Conservation (phyloP, 2,888 invertebrate genomes). For the Drosophila maculinotata region DNA sequence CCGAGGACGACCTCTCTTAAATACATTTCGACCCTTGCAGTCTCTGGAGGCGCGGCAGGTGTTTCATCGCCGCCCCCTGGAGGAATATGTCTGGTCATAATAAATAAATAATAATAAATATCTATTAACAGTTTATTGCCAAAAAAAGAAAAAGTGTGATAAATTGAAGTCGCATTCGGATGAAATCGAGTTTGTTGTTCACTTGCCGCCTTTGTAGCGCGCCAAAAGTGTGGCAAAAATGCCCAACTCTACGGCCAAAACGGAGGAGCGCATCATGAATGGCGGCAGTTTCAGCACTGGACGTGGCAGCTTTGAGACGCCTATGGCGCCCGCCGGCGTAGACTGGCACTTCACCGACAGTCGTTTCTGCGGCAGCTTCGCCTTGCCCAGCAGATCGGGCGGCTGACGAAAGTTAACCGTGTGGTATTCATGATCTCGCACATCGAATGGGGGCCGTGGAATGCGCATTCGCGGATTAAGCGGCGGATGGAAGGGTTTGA, state of each 20-base stretch:
- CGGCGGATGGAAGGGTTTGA: conserved; percentile 56
- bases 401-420: conserved; percentile 37
- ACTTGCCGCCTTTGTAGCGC: conserved; percentile 27
- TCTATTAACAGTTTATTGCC: conserved; percentile 43
- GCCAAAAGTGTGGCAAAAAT: conserved; percentile 54
- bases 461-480: conserved; percentile 63
- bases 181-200: neutral
- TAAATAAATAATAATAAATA: conserved; percentile 2
- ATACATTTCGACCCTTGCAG: conserved; percentile 77
- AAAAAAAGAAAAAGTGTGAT: conserved; percentile 2
- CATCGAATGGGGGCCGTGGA: conserved; percentile 68
- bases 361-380: neutral
- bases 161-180: neutral
- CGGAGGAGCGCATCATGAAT: conserved; percentile 28
- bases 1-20: conserved; percentile 47
- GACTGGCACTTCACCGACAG: conserved; percentile 9
- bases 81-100: conserved; percentile 43
- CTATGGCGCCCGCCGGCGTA: conserved; percentile 10
- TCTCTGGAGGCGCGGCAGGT: conserved; percentile 65
- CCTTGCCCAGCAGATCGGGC: conserved; percentile 10
- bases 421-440: conserved; percentile 63
- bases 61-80: conserved; percentile 84
- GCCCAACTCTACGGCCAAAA: conserved; percentile 55
- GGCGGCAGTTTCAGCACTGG: conserved; percentile 31
- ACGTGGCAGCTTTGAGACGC: conserved; percentile 7